phyloP scores from a whole-genome alignment of 2,888 invertebrate genomes.

The Rotaria sp. region DNA sequence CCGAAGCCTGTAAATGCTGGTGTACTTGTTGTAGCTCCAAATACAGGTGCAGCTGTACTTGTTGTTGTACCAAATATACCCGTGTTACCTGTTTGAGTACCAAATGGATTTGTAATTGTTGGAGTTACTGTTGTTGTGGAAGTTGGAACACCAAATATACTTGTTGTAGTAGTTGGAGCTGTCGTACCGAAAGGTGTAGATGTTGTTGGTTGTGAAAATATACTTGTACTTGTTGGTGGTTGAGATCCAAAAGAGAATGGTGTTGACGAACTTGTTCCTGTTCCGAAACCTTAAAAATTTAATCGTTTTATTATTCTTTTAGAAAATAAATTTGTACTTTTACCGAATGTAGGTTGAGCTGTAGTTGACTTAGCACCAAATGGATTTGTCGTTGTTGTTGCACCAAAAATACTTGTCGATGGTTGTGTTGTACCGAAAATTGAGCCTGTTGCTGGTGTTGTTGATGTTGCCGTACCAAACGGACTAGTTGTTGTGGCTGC shows the following conservation, averaged over 20 bases:
- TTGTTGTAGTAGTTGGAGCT: background rate
- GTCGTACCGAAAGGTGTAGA: constrained; percentile 26
- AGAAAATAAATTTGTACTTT: background rate
- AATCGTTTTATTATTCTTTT: background rate
- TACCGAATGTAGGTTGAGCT: constrained; percentile 26
- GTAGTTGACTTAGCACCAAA: constrained; percentile 1
- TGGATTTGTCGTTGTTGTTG: background rate
- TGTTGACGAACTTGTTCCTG: background rate
- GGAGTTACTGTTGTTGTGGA: constrained; percentile 5
- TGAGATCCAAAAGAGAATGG: constrained; percentile 29
- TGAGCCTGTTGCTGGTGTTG: constrained; percentile 23
- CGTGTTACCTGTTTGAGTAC: background rate
- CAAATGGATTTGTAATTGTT: background rate
- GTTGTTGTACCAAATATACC: constrained; percentile 34
- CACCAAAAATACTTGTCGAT: constrained; percentile 29
- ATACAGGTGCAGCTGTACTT: constrained; percentile 29
- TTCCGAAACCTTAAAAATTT: constrained; percentile 10
- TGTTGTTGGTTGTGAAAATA: constrained; percentile 1
- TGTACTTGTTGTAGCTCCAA: constrained; percentile 31
- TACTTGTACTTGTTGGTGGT: background rate
- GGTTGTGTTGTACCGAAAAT: constrained; percentile 34
- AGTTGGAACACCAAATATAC: constrained; percentile 32
- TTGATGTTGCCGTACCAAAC: constrained; percentile 24
- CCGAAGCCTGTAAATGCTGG: constrained; percentile 35
- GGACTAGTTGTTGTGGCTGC: constrained; percentile 12